Conservation (phyloP, 2,888 invertebrate species). For the Epirrita christyi region DNA sequence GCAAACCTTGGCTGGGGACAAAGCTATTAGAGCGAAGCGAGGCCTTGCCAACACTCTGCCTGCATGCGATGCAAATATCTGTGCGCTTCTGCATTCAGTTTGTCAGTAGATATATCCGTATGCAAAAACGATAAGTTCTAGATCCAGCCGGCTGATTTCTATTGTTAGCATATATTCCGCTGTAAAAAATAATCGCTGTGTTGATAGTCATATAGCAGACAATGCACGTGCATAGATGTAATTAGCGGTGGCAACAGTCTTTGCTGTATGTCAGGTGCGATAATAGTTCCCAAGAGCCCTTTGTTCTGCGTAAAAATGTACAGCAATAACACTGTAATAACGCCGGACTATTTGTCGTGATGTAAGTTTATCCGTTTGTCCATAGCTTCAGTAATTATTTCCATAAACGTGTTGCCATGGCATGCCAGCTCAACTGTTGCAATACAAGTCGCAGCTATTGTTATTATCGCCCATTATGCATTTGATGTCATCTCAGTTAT, state of each 20-base stretch:
- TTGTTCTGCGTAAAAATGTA: conserved; percentile 55
- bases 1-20: conserved; percentile 78
- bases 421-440: conserved; percentile 50
- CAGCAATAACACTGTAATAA: conserved; percentile 51
- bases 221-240: conserved; percentile 28
- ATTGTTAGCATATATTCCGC: conserved; percentile 2
- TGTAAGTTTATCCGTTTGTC: conserved; percentile 48
- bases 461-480: conserved; percentile 47
- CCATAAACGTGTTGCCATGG: conserved; percentile 54
- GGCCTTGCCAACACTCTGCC: conserved; percentile 72
- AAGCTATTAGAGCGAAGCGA: conserved; percentile 75
- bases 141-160: background rate
- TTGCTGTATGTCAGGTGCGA: conserved; percentile 41
- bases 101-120: conserved; percentile 35
- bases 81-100: conserved; percentile 35
- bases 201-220: conserved; percentile 19
- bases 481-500: conserved; percentile 36
- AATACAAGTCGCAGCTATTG: conserved; percentile 51
- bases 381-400: conserved; percentile 60
- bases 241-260: conserved; percentile 32
- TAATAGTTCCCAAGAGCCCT: conserved; percentile 55
- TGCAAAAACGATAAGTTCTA: conserved; percentile 20
- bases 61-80: conserved; percentile 61
- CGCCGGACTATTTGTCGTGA: conserved; percentile 52
- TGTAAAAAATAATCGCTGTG: conserved; percentile 9